These are phyloP conservation scores for Nymphicus hollandicus DNA, from an alignment of 2,113 vertebrate species.

Conservation along the genomic window DNA sequence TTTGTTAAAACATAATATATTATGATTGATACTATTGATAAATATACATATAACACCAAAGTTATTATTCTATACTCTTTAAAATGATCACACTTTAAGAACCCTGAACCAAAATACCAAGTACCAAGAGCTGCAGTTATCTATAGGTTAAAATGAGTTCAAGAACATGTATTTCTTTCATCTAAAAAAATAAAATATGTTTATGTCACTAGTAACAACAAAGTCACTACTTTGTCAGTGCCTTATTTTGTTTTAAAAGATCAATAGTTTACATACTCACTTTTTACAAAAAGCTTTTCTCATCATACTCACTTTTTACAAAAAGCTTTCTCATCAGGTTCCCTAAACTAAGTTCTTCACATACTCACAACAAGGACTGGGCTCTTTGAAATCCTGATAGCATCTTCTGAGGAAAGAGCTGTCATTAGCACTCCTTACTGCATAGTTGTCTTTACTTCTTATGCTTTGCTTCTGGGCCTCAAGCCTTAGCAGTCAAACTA, in stretches of 20 bases:
- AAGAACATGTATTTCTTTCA: background rate
- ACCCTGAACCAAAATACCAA: background rate
- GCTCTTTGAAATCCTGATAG: background rate
- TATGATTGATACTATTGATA: background rate
- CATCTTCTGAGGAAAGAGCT: background rate
- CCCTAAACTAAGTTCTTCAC: background rate
- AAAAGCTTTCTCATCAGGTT: background rate
- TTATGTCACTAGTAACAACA: background rate
- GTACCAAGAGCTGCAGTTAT: background rate
- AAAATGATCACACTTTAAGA: background rate
- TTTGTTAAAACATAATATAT: background rate
- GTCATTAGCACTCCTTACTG: background rate
- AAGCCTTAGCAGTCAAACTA: background rate
- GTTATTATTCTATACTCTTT: background rate
- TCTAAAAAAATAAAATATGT: background rate
- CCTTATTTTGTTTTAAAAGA: background rate
- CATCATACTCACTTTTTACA: background rate
- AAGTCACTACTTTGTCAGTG: background rate
- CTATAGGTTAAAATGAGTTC: background rate
- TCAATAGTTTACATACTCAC: accelerated
- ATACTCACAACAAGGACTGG: background rate
- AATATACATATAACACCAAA: background rate
- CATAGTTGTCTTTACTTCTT: background rate
- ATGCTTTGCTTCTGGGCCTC: background rate
- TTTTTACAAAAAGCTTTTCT: background rate